Conservation (phyloP, 2,888 invertebrate genomes). For the Melanotus villosus region DNA sequence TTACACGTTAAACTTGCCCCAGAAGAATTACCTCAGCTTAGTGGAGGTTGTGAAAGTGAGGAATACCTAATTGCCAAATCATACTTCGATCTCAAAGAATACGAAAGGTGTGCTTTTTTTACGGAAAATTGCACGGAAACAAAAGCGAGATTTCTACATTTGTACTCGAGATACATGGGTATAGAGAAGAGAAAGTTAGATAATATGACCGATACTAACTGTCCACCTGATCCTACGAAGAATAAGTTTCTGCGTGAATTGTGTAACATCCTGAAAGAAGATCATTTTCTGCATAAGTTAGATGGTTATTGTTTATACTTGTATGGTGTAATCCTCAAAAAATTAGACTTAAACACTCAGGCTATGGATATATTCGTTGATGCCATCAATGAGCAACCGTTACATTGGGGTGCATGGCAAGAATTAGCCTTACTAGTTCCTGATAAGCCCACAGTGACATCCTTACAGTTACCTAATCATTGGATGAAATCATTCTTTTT, state of each 20-base stretch:
- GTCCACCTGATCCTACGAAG: conserved; percentile 73
- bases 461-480: conserved; percentile 82
- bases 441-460: conserved; percentile 79
- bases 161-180: conserved; percentile 90
- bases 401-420: conserved; percentile 96
- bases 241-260: conserved; percentile 72
- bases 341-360: conserved; percentile 83
- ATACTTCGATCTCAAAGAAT: conserved; percentile 93
- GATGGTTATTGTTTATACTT: conserved; percentile 93
- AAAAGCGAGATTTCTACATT: conserved; percentile 85
- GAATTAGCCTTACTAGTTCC: conserved; percentile 88
- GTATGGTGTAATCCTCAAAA: conserved; percentile 92
- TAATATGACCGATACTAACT: conserved; percentile 76
- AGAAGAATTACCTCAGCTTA: conserved; percentile 70
- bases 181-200: conserved; percentile 92
- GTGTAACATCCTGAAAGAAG: conserved; percentile 72
- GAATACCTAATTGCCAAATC: conserved; percentile 85
- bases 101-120: conserved; percentile 89
- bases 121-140: conserved; percentile 79
- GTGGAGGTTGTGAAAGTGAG: conserved; percentile 73
- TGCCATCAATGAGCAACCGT: conserved; percentile 83
- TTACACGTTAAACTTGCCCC: conserved; percentile 75
- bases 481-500: conserved; percentile 97
- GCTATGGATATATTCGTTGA: conserved; percentile 86
- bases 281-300: conserved; percentile 74